These are phyloP conservation scores for Galbula dea DNA, from an alignment of 2,113 vertebrate species.

Conservation along the genomic window DNA sequence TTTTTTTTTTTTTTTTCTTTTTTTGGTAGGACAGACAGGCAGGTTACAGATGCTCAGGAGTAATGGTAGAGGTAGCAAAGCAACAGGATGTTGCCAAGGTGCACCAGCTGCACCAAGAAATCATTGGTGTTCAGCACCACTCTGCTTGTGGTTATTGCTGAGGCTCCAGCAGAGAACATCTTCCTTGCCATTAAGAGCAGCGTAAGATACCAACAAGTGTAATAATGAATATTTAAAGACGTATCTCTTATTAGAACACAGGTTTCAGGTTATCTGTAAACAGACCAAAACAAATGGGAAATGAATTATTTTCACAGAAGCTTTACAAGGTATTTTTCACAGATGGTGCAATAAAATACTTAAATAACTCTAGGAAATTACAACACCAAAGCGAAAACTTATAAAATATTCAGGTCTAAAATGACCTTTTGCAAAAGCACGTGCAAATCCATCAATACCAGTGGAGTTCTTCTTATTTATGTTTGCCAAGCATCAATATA, in stretches of 20 bases:
- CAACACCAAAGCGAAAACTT: not conserved
- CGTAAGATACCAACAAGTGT: slow-evolving; percentile 27
- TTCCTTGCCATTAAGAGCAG: slow-evolving; percentile 2
- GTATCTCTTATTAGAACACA: slow-evolving; percentile 24
- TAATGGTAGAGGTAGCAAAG: not conserved
- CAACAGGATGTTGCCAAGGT: rapidly evolving
- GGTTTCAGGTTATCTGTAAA: slow-evolving; percentile 8
- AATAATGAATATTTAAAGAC: slow-evolving; percentile 55
- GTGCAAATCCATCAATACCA: not conserved
- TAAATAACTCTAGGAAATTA: slow-evolving; percentile 11
- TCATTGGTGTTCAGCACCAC: rapidly evolving
- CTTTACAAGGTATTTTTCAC: not conserved
- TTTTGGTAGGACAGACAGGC: not conserved
- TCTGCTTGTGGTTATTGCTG: not conserved
- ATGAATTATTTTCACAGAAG: not conserved
- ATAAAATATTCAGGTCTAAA: slow-evolving; percentile 25
- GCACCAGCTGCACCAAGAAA: rapidly evolving
- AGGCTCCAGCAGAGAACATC: not conserved
- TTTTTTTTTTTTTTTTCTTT: not conserved
- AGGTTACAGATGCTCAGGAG: rapidly evolving
- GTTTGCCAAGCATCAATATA: not conserved
- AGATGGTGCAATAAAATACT: not conserved
- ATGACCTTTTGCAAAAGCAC: not conserved
- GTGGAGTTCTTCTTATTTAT: not conserved
- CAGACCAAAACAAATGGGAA: not conserved